Base-by-base conservation (phyloP, 2,888 invertebrate genomes). In the Abrostola triplasia region DNA sequence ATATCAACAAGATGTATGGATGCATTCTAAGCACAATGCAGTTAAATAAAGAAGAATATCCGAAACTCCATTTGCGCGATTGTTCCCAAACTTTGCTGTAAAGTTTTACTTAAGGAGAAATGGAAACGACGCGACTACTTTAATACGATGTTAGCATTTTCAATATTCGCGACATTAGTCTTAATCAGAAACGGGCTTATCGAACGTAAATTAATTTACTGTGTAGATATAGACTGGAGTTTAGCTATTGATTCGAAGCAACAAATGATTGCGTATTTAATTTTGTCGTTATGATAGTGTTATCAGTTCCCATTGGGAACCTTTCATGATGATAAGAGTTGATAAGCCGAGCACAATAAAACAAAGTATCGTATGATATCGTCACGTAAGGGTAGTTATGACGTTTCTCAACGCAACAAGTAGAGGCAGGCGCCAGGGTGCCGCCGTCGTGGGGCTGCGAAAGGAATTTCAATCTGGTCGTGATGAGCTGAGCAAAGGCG, bases 401-500 rank as follows among this genome's bases (percentile, higher is more conserved):
- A 91, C 89, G 88, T 91, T 91, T 90, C 83, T 82, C 81, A 81
- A 84, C 76, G 91, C 93, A 93, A 92, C 92, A 93, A 92, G 92
- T 92, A 84, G n/a, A 71, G 76, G 74, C 69, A 69, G 90, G 92
- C 92, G 92, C 91, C 92, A 83, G 84, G 61, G 82, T 82, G 90
- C 77, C 89, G 91, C 75, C 85, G 88, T 83, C 88, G 84, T 81
- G 85, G 86, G 87, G 85, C 82, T 83, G 80, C 86, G 85, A 84
- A 83, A 89, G 90, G 92, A 92, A 93, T 94, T 92, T 91, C 92
- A 93, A 94, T 93, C 92, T 92, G 92, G 88, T 80, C 85, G 86
- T 89, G 92, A 92, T 90, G 91, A 92, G 87, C 83, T 83, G 86
- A 87, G 88, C 88, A 83, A 84, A 89, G 88, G 90, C 90, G 91